These are phyloP conservation scores for Zelleria hepariella DNA, from an alignment of 2,888 invertebrate genomes.

Conservation along the genomic window DNA sequence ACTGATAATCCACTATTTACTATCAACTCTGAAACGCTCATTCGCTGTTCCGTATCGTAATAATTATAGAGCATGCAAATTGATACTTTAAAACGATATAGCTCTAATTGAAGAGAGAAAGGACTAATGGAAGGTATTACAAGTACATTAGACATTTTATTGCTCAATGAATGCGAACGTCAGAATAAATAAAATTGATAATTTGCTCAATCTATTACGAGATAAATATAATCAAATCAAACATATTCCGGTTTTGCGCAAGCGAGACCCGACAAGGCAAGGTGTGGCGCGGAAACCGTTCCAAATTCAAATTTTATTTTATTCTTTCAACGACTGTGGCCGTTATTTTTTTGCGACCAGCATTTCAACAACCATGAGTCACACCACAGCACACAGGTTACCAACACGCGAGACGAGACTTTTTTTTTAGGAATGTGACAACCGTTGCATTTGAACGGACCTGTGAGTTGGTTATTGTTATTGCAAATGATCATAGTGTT, in stretches of 20 bases:
- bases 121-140: constrained; percentile 5
- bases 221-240: background rate
- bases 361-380: background rate
- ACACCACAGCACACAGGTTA: background rate
- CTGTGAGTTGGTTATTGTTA: constrained; percentile 4
- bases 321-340: constrained; percentile 32
- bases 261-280: background rate
- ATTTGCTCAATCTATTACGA: background rate
- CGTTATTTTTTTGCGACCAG: constrained; percentile 12
- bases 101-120: background rate
- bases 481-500: too few species aligned
- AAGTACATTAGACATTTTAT: background rate
- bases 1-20: background rate
- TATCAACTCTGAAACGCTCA: background rate
- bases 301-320: constrained; percentile 19
- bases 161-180: background rate
- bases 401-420: background rate
- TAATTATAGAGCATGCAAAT: background rate
- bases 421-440: background rate
- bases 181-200: background rate
- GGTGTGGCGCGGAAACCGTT: constrained; percentile 6
- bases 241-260: background rate
- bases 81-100: background rate
- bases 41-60: background rate
- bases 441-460: constrained; percentile 17